Conservation (phyloP, 1,140 invertebrate species). For the Metopolophium dirhodum region DNA sequence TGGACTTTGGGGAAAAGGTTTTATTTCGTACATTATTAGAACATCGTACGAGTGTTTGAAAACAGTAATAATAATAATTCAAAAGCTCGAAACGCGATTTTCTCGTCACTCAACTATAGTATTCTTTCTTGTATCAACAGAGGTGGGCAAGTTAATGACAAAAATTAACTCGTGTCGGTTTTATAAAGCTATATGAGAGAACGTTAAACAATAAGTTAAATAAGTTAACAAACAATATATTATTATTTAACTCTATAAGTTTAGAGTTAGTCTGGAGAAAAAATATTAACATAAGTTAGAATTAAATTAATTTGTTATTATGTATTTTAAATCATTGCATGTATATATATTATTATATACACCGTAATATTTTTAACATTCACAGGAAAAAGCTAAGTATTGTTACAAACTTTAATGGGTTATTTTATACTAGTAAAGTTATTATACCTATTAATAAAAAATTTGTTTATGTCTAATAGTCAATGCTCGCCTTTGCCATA, state of each 20-base stretch:
- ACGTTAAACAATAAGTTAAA: neutral
- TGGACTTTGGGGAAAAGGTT: neutral
- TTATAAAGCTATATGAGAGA: neutral
- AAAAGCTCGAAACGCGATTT: neutral
- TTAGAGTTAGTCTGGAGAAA: neutral
- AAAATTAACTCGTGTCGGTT: no score
- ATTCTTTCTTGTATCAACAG: neutral
- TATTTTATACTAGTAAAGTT: neutral
- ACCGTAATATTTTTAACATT: neutral
- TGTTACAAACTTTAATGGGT: neutral
- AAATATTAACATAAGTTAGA: neutral
- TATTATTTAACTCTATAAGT: neutral
- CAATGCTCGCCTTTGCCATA: neutral
- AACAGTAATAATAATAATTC: neutral
- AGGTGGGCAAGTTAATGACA: neutral
- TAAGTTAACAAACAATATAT: neutral
- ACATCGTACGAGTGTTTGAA: neutral
- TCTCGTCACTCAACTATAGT: neutral
- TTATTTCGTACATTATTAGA: neutral
- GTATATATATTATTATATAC: no score
- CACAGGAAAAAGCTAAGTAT: neutral
- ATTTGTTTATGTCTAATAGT: neutral
- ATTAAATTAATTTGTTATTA: neutral
- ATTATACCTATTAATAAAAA: neutral
- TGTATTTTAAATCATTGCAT: neutral